phyloP scores from a whole-genome alignment of 2,888 invertebrate species.

The Drepanosiphum platanoidis region DNA sequence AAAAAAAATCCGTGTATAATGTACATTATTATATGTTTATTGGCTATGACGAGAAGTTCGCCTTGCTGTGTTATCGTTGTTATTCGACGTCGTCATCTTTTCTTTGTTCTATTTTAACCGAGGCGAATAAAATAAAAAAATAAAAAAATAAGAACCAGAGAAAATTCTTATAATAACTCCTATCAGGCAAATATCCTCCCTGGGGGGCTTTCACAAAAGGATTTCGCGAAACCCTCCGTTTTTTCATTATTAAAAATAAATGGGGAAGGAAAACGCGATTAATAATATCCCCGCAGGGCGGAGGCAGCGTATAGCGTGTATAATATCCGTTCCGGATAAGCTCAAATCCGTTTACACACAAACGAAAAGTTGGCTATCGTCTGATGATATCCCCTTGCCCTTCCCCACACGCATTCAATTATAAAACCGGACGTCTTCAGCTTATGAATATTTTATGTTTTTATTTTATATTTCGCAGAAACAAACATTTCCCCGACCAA shows the following conservation, averaged over 20 bases:
- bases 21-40: conserved; percentile 17
- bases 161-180: conserved; percentile 46
- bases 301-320: neutral
- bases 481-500: neutral
- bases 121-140: conserved; percentile 29
- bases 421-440: conserved; percentile 42
- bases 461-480: neutral
- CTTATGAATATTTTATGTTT: conserved; percentile 1
- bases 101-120: conserved; percentile 23
- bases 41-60: neutral
- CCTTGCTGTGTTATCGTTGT: neutral
- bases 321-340: conserved; percentile 56
- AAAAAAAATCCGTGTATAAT: neutral
- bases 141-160: conserved; percentile 4
- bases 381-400: neutral
- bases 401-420: neutral
- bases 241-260: conserved; percentile 61
- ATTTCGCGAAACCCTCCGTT: conserved; percentile 52
- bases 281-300: conserved; percentile 49
- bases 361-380: conserved; percentile 51
- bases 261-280: conserved; percentile 60
- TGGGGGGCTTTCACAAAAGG: conserved; percentile 54
- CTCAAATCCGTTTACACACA: conserved; percentile 36
- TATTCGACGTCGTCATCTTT: neutral
- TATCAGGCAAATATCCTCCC: conserved; percentile 45